Conservation (phyloP, 2,113 vertebrate species). For the Eudyptes chrysolophus region DNA sequence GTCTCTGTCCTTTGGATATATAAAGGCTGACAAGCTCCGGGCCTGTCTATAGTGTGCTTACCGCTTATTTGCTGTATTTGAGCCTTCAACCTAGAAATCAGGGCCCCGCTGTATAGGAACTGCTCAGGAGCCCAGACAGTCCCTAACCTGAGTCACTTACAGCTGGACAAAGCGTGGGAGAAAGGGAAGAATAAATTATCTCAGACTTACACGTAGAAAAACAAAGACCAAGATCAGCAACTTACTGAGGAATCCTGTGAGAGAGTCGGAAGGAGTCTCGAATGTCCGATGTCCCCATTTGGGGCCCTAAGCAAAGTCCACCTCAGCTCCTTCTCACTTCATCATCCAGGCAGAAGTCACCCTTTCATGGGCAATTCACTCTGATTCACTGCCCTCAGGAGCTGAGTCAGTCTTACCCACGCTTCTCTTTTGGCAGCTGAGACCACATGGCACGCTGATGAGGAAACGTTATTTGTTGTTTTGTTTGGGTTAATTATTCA, state of each 20-base stretch:
- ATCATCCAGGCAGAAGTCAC: background rate
- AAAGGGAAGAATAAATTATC: background rate
- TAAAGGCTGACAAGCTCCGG: background rate
- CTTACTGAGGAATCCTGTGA: background rate
- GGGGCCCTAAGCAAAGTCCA: background rate
- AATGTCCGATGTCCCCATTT: background rate
- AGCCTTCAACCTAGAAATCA: background rate
- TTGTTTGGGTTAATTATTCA: conserved; percentile 6
- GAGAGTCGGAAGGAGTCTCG: background rate
- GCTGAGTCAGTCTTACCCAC: background rate
- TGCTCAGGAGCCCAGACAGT: background rate
- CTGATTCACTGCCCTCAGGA: background rate
- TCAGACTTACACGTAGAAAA: background rate
- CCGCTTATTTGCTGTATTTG: background rate
- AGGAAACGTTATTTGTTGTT: conserved; percentile 3
- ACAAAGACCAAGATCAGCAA: background rate
- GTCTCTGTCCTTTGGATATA: background rate
- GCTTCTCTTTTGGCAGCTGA: background rate
- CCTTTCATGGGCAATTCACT: background rate
- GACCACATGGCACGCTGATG: background rate
- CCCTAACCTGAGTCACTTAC: background rate
- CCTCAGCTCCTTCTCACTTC: background rate
- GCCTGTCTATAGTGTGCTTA: background rate
- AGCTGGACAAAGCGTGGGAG: background rate
- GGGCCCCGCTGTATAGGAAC: rapidly evolving